Conservation (phyloP, 2,113 vertebrate genomes). For the Cyprinodon tularosa region DNA sequence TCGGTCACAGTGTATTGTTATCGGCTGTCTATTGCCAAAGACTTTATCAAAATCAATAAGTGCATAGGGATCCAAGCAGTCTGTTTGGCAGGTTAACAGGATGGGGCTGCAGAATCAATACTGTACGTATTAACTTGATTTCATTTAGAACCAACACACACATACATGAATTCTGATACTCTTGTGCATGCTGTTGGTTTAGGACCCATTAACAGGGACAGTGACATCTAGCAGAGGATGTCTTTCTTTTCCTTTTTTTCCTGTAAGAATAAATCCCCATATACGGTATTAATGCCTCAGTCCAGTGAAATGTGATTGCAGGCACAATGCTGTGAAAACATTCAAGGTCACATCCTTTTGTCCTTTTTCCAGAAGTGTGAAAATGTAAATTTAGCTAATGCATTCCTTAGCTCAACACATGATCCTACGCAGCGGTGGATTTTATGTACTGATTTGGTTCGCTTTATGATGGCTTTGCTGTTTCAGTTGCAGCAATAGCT, state of each 20-base stretch:
- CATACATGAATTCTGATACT: not conserved
- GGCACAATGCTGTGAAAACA: conserved; percentile 25
- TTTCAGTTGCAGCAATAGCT: conserved; percentile 22
- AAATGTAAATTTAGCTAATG: conserved; percentile 49
- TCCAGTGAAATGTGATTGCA: conserved; percentile 4
- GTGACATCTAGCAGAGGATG: conserved; percentile 10
- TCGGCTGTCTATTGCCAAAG: conserved; percentile 46
- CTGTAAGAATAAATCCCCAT: conserved; percentile 25
- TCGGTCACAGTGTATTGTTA: conserved; percentile 45
- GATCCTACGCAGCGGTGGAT: conserved; percentile 8
- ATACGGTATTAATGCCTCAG: conserved; percentile 31
- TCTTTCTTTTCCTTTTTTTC: conserved; percentile 25
- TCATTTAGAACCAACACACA: conserved; percentile 25
- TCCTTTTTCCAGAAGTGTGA: conserved; percentile 14
- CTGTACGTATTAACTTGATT: conserved; percentile 18
- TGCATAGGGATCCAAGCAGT: conserved; percentile 33
- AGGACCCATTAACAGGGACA: conserved; percentile 21
- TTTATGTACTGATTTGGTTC: conserved; percentile 28
- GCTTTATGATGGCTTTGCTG: conserved; percentile 20
- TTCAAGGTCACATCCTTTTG: conserved; percentile 50
- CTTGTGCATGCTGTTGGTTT: not conserved
- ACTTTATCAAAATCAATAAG: conserved; percentile 63
- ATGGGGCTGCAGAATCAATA: conserved; percentile 24
- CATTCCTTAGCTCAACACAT: conserved; percentile 15
- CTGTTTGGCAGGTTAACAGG: conserved; percentile 43